Evolutionary conservation across 2,113 vertebrate genomes (phyloP), one percentile per base, ranked within the genome.

Genomic region (Alligator sinensis): DNA sequence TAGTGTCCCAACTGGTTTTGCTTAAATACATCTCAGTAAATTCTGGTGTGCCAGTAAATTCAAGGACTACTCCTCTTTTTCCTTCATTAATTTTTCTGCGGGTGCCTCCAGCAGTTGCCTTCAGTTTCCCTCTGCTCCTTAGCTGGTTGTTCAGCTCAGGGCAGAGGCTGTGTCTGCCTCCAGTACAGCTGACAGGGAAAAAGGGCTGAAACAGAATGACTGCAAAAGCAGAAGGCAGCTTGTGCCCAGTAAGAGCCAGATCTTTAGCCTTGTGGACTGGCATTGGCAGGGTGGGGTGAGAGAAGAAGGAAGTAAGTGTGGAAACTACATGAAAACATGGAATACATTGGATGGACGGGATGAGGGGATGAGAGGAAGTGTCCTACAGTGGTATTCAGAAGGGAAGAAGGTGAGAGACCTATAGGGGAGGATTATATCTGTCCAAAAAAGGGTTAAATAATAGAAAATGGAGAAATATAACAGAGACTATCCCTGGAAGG

Each of bases 401-500:
- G 17, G 17, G 22, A 64, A 64, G 63, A 64, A 64, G 27, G 63
- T 28, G 28, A 64, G n/a, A 66, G 10, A 54, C 2, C 15, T 6
- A 16, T 14, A 70, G 9, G 19, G 85, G 3, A 76, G 1, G 4
- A 82, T 64, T 89, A 12, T 22, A 25, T 59, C n/a, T 59, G 25
- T 16, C 64, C n/a, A 12, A 70, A 38, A 57, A 75, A 22, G 59
- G 59, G 1, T 0, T 7, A 24, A 16, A 61, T 3, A 7, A 9
- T 74, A 34, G 74, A 80, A 63, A 70, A 70, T 38, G 8, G 16
- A 83, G 34, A 75, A 68, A 28, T 54, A 68, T 8, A 18, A 30
- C 15, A 82, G 24, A 94, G 74, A 15, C 19, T 24, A 15, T 21
- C 77, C 1, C 54, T 62, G 15, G 70, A 77, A 63, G 14, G 22